A percentile compares a stretch with the other conserved stretches of the same genome.
Evolutionary conservation across 2,797 vertebrate genomes (phyloP).

Genomic region (Aotus griseimembra): DNA sequence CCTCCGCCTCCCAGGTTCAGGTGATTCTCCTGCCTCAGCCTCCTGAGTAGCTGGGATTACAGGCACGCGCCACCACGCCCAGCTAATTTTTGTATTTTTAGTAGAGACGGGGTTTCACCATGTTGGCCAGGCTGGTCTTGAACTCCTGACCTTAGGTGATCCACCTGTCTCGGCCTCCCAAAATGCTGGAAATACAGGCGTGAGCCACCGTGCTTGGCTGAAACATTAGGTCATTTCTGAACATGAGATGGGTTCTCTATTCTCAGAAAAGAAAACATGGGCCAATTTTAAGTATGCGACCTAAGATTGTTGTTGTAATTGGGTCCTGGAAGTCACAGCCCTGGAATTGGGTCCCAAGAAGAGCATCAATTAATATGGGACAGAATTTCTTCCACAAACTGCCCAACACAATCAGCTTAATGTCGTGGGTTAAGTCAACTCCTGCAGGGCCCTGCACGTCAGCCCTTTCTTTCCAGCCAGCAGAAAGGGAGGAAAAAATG

Average conservation of each 20-base stretch:
- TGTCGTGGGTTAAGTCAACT: neutral
- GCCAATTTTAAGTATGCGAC: conserved; percentile 11
- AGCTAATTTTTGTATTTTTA: neutral
- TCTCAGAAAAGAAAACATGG: conserved; percentile 23
- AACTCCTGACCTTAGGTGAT: neutral
- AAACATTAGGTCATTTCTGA: conserved; percentile 50
- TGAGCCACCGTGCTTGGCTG: neutral
- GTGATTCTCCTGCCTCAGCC: neutral
- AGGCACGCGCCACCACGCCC: neutral
- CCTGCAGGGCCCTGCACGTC: neutral
- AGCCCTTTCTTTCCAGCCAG: neutral
- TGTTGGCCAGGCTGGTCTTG: neutral
- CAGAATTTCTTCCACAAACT: neutral
- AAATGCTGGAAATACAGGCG: neutral
- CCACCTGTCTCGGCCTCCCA: neutral
- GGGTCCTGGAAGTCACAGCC: neutral
- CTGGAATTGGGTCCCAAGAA: neutral
- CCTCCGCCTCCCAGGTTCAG: neutral
- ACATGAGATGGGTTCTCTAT: conserved; percentile 3
- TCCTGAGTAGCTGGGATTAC: neutral
- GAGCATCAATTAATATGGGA: neutral
- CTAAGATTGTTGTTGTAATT: neutral
- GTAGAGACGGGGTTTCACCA: neutral
- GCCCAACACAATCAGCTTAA: neutral
- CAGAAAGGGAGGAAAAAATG: neutral